Conservation (phyloP, 2,797 vertebrate species). For the Cheirogaleus major region DNA sequence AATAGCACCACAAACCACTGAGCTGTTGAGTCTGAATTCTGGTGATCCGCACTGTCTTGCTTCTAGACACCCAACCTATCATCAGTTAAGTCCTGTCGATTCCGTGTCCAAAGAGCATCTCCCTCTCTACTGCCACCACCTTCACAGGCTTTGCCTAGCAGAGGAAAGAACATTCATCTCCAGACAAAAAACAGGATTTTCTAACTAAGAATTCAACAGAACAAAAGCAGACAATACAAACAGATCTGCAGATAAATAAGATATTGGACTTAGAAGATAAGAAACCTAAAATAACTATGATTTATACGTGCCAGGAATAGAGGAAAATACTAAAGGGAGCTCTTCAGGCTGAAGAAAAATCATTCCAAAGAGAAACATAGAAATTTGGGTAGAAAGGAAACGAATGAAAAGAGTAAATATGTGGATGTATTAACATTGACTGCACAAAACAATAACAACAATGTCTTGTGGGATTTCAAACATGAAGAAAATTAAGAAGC, state of each 20-base stretch:
- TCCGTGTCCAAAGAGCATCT: not conserved
- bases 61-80: not conserved
- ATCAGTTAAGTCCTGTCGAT: not conserved
- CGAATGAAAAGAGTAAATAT: not conserved
- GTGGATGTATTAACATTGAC: not conserved
- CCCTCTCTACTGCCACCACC: too few species aligned
- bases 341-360: not conserved
- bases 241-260: not conserved
- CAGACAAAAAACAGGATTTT: not conserved
- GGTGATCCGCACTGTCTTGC: rapidly evolving
- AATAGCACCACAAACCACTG: not conserved
- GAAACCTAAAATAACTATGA: not conserved
- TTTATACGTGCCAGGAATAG: not conserved
- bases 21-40: not conserved
- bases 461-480: not conserved
- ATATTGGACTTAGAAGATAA: not conserved
- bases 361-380: not conserved
- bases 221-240: not conserved
- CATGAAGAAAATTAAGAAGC: not conserved
- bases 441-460: not conserved
- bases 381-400: not conserved
- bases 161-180: not conserved
- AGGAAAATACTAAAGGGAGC: not conserved
- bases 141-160: not conserved
- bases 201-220: not conserved